Base-by-base conservation (phyloP, 2,113 vertebrate species). In the Erinaceus europaeus region DNA sequence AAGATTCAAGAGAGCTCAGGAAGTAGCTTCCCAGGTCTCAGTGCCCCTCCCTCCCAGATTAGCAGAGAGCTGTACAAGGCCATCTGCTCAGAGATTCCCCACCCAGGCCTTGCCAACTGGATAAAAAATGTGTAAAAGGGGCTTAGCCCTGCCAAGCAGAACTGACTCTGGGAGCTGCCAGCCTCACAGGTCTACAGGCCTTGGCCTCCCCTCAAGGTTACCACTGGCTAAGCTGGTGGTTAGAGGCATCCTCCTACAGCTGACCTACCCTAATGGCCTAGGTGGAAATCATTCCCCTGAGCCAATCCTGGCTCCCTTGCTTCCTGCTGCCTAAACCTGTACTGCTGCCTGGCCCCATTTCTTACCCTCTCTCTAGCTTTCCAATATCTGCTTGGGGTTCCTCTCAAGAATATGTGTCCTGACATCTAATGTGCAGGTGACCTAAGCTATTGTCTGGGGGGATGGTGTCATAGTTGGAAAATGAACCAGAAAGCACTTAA, bases 91-190 rank as follows among this genome's bases (percentile, higher is more conserved):
- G 52, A 78, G 27, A 69, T 53, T 76, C 64, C 57, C 52, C 69
- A 18, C 13, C 29, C 0, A 0, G 64, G 52, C 67, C 78, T 62
- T 76, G 71, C 50, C 32, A 44, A 40, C 5, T 0, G 75, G 86
- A 69, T 44, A 42, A 88, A 48, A 62, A 38, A 61, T 7, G 36
- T 72, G 9, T 74, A 83, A 73, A 88, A 91, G 65, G 21, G 46
- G 15, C 64, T 91, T 44, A 80, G 40, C 11, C 46, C 72, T 91
- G 34, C 48, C 85, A 91, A 57, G 25, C n/a, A 83, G 75, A 64
- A 40, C 71, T 34, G 55, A 40, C 34, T 80, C 57, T 29, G 69
- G 69, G 48, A 80, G 53, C 68, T 61, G 3, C 6, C 20, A 62
- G 38, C 29, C 21, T 65, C 57, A 52, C 69, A 64, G 1, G 6